These are phyloP conservation scores for Mormyrops boulengeri DNA, from an alignment of 2,797 vertebrate genomes.

Conservation along the genomic window DNA sequence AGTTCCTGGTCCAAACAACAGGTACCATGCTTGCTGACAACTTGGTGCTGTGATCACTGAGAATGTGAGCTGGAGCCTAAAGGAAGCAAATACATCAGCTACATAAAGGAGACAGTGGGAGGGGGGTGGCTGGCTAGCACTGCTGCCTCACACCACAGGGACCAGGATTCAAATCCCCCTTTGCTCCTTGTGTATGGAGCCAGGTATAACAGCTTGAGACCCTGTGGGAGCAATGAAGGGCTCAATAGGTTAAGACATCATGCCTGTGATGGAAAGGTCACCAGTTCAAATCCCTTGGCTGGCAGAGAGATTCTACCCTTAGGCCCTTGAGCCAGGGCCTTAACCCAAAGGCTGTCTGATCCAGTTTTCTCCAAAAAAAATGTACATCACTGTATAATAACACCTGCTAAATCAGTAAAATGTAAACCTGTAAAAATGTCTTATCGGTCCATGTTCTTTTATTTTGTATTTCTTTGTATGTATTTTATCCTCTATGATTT, in stretches of 20 bases:
- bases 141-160: too few species aligned
- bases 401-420: background rate
- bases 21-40: too few species aligned
- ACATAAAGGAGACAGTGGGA: too few species aligned
- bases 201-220: background rate
- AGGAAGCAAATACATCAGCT: too few species aligned
- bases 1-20: too few species aligned
- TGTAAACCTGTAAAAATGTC: background rate
- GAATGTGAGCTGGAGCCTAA: too few species aligned
- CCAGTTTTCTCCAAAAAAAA: background rate
- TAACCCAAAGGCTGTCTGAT: background rate
- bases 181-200: too few species aligned
- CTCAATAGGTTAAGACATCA: background rate
- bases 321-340: background rate
- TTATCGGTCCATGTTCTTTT: background rate
- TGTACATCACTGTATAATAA: background rate
- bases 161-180: too few species aligned
- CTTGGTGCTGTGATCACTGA: too few species aligned
- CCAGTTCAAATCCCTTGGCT: background rate
- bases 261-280: background rate
- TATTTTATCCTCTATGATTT: background rate
- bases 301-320: background rate
- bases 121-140: too few species aligned
- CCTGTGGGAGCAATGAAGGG: background rate
- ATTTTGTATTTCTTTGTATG: background rate